These are phyloP conservation scores for Cephus runcator DNA, from an alignment of 2,888 invertebrate genomes.

Conservation along the genomic window DNA sequence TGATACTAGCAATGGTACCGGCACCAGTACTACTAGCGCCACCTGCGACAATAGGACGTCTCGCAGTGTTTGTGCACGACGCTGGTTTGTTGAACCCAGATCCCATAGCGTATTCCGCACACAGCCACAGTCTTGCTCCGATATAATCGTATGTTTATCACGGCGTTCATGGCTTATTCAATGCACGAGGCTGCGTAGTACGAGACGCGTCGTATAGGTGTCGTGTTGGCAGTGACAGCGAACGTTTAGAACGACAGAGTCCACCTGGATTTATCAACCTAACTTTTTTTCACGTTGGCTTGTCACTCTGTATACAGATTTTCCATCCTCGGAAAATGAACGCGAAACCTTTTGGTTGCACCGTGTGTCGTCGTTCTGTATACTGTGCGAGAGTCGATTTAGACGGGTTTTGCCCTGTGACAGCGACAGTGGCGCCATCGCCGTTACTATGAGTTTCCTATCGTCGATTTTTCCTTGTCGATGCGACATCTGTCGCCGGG, in stretches of 20 bases:
- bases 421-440: no score
- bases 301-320: no score
- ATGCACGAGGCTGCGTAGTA: conserved; percentile 37
- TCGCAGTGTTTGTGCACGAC: conserved; percentile 26
- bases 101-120: conserved; percentile 20
- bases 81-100: conserved; percentile 39
- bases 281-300: no score
- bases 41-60: neutral
- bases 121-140: conserved; percentile 39
- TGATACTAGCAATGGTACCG: no score
- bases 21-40: no score
- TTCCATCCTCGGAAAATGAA: no score
- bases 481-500: neutral
- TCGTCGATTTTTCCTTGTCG: neutral
- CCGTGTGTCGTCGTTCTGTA: no score
- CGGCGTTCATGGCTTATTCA: conserved; percentile 50
- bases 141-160: conserved; percentile 48
- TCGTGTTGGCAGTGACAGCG: neutral
- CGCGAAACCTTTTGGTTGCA: no score
- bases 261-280: neutral
- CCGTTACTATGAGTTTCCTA: neutral
- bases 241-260: neutral
- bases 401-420: no score
- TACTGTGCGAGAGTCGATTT: no score
- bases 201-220: conserved; percentile 26